phyloP scores from a whole-genome alignment of 2,113 vertebrate species.

The Bambusicola thoracicus region DNA sequence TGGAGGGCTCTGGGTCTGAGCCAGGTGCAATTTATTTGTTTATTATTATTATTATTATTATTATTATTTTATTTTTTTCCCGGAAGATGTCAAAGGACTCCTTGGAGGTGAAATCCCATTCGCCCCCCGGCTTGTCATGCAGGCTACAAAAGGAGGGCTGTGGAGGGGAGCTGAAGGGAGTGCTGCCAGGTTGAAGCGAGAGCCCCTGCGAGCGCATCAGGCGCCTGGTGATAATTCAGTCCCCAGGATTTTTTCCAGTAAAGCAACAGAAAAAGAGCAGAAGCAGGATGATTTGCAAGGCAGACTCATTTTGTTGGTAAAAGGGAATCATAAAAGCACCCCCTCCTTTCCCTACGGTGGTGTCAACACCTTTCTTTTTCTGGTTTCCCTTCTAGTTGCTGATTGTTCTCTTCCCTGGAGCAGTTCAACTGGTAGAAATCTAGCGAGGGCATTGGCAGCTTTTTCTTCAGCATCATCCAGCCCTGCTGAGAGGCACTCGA shows the following conservation, averaged over 20 bases:
- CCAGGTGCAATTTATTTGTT: background rate
- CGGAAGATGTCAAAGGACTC: background rate
- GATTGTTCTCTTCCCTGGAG: conserved; percentile 34
- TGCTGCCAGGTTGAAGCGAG: fast-evolving
- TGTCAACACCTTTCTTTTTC: conserved; percentile 29
- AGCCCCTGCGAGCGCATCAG: background rate
- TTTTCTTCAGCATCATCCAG: conserved; percentile 27
- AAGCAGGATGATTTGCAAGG: background rate
- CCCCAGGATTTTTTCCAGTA: background rate
- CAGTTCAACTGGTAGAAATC: background rate
- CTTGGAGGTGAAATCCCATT: background rate
- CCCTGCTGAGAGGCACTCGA: conserved; percentile 46
- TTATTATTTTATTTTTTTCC: no score
- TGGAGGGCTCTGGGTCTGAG: background rate
- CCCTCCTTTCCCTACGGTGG: background rate
- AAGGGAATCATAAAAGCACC: background rate
- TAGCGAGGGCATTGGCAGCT: conserved; percentile 34
- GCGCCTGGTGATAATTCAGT: background rate
- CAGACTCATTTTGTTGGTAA: background rate
- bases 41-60: no score
- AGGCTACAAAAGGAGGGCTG: background rate
- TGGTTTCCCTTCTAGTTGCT: background rate
- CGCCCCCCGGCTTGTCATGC: fast-evolving
- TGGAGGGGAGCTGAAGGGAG: background rate
- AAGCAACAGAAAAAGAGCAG: background rate